Conservation (phyloP, 2,113 vertebrate genomes). For the Rhineura floridana region DNA sequence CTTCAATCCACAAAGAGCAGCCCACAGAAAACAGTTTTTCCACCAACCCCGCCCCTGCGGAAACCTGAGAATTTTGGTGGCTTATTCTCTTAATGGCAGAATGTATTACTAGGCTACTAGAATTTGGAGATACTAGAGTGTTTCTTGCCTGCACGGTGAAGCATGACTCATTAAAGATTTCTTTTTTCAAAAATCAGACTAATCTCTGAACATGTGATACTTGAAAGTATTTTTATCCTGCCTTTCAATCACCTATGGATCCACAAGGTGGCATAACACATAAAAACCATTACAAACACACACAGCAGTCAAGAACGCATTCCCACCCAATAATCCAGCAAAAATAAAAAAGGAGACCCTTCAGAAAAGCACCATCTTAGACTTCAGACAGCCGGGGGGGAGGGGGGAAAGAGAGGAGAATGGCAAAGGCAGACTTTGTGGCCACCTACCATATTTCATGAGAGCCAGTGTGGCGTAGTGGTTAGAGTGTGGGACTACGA, state of each 20-base stretch:
- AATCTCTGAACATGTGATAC: background rate
- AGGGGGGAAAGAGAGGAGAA: background rate
- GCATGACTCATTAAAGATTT: background rate
- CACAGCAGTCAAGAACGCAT: background rate
- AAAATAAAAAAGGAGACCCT: background rate
- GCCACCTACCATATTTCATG: background rate
- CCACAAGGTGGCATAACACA: background rate
- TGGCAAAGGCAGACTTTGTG: too few relatives aligned
- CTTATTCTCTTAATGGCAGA: background rate
- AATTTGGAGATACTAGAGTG: background rate
- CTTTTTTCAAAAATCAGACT: background rate
- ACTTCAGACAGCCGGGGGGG: background rate
- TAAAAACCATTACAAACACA: background rate
- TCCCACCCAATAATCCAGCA: background rate
- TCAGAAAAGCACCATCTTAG: background rate
- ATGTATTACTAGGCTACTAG: background rate
- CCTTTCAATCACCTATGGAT: background rate
- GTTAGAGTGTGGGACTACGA: too few relatives aligned
- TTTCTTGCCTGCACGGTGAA: background rate
- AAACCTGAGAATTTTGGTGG: background rate
- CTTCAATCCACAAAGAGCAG: slow-evolving; percentile 3
- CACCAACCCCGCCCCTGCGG: slow-evolving; percentile 5
- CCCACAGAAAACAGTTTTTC: slow-evolving; percentile 33
- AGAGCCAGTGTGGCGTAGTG: too few relatives aligned
- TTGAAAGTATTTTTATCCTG: background rate